phyloP scores from a whole-genome alignment of 2,797 vertebrate genomes.

The Rhynchonycteris naso region DNA sequence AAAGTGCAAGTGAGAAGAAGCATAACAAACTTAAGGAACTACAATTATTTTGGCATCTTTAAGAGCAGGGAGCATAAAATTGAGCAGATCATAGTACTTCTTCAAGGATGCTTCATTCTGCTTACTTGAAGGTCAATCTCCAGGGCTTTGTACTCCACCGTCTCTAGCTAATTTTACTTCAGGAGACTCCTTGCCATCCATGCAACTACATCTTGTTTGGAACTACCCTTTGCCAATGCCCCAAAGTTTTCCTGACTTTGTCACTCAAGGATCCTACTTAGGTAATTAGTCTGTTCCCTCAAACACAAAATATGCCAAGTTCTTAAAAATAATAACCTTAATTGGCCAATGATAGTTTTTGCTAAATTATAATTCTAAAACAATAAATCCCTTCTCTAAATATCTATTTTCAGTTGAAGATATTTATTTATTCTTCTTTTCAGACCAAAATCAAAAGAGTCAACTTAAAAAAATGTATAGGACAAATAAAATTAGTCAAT shows the following conservation, averaged over 20 bases:
- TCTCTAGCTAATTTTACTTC: neutral
- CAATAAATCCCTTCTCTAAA: neutral
- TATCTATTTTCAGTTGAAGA: neutral
- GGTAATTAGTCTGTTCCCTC: neutral
- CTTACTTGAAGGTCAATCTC: neutral
- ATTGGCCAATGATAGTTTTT: neutral
- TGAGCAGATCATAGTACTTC: neutral
- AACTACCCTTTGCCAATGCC: neutral
- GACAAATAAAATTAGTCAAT: neutral
- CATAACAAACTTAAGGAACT: neutral
- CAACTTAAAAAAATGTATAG: neutral
- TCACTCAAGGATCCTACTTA: neutral
- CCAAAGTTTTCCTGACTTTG: neutral
- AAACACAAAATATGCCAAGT: neutral
- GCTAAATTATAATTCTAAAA: neutral
- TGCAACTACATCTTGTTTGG: neutral
- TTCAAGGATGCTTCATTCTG: neutral
- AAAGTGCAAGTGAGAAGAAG: neutral
- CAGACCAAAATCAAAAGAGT: neutral
- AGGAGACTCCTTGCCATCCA: neutral
- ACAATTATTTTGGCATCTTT: neutral
- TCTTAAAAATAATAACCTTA: neutral
- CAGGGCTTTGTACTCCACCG: neutral
- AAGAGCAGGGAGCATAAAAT: neutral
- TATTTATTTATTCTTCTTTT: neutral